Base-by-base conservation (phyloP, 2,888 invertebrate species). In the Thelaira solivaga region DNA sequence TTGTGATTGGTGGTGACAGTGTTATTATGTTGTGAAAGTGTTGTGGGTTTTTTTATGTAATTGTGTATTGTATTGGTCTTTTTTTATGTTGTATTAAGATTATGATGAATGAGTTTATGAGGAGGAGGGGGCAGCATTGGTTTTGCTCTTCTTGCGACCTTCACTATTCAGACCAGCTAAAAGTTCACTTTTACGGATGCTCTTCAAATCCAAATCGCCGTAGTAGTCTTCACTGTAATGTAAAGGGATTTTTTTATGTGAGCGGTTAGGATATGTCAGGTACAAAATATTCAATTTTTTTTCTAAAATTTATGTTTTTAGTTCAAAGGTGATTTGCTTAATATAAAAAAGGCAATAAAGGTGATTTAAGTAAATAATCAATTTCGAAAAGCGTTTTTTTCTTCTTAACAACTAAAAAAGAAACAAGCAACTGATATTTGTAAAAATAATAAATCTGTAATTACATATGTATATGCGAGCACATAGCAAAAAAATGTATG, bases 161-260 rank as follows among this genome's bases (percentile, higher is more conserved):
- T 86, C 87, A 83, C 82, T 84, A 83, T 88, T 86, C 86, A 95
- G 91, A 85, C 96, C 96, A 86, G 95, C 92, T 88, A 95, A 92
- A 85, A 96, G 93, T 90, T 97, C 96, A 90, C 95, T 95, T 93
- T 97, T 97, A 91, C 96, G 94, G 93, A 96, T 95, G 91, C 94
- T 93, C 94, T 97, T 97, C 92, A 97, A 92, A 91, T 97, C 97
- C 93, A 96, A 91, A 90, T 96, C 96, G 84, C 97, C 97, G 89
- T 97, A 97, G 93, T 97, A 97, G 93, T 97, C 96, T 93, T 97
- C 96, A 92, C 97, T 96, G 95, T 92, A 93, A 92, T 87, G 85
- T 86, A 78, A 84, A 85, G 85, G 84, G 64, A 78, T 74, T 74
- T 55, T 71, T 73, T 71, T 57, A 71, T 77, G 89, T 86, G 89